Base-by-base conservation (phyloP, 2,113 vertebrate genomes). In the Notarius lentiginosus region DNA sequence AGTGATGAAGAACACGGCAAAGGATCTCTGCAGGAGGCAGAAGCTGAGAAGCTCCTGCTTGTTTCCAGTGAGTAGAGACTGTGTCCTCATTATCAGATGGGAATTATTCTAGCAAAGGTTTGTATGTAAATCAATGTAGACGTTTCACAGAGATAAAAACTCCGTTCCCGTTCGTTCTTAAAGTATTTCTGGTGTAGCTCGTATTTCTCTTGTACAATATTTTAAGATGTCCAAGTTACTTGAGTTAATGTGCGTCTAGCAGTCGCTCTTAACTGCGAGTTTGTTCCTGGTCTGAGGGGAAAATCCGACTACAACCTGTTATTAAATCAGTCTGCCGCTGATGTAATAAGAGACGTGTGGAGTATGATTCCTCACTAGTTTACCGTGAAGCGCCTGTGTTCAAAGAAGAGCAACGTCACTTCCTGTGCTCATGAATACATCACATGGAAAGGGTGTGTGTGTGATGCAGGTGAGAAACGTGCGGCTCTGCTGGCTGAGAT, bases 21-120 rank as follows among this genome's bases (percentile, higher is more conserved):
- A 77, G 95, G 95, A 65, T 96, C 95, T 0, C 90, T 91, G 92
- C 94, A 95, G 90, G 96, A 96, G 91, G 96, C 95, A 0, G 96
- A 96, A 63, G 96, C 95, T 2, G 96, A 96, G 86, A 95, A 94
- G 47, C 93, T 96, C 0, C 93, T 96, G 63, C 92, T 96, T 1
- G 90, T 96, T 8, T 96, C 96, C 53, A 92, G 96, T 96, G 91
- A 80, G 80, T 68, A 10, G 1, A 4, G 51, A 53, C 1, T 18
- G 15, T 4, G 7, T 11, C 14, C 5, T 51, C n/a, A 9, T 47
- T 18, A 58, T 79, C 24, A 55, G 9, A n/a, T 2, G 10, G 17
- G 22, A 15, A 12, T 76, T 18, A 6, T 27, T 84, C 27, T 77
- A 10, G 65, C 68, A 15, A 65, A 27, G 1, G 10, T 24, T 63